These are phyloP conservation scores for Peromyscus leucopus DNA, from an alignment of 2,113 vertebrate species.

Conservation along the genomic window DNA sequence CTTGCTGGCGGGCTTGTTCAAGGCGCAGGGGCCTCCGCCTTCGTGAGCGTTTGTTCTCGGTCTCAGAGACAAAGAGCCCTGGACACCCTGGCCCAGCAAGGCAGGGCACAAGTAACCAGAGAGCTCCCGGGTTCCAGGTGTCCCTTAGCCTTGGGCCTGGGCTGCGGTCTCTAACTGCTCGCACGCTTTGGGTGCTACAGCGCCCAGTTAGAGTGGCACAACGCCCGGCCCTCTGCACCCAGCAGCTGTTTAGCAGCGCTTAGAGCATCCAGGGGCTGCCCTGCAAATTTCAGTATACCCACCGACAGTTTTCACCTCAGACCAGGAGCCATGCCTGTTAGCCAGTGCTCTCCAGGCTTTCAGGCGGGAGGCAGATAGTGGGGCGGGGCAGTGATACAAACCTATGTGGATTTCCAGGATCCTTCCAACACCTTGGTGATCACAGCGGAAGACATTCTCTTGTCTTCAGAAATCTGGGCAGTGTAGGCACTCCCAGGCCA, in stretches of 20 bases:
- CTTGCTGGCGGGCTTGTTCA: conserved; percentile 37
- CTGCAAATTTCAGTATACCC: conserved; percentile 46
- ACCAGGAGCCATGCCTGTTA: not conserved
- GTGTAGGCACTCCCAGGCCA: conserved; percentile 50
- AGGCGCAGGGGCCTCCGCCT: conserved; percentile 53
- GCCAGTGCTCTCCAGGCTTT: conserved; percentile 25
- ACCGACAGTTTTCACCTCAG: conserved; percentile 36
- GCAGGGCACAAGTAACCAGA: not conserved
- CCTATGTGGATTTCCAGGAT: conserved; percentile 58
- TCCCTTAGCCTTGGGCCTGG: not conserved
- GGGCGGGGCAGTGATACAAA: conserved; percentile 4
- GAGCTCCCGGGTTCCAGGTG: not conserved
- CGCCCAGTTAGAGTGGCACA: conserved; percentile 8
- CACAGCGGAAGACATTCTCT: conserved; percentile 35
- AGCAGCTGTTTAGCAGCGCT: conserved; percentile 39
- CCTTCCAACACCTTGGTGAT: conserved; percentile 20
- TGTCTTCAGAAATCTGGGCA: conserved; percentile 53
- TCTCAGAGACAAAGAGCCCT: conserved; percentile 78
- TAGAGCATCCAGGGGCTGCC: not conserved
- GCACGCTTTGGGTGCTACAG: conserved; percentile 41
- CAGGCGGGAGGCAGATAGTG: not conserved
- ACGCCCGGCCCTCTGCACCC: conserved; percentile 6
- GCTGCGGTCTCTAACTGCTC: conserved; percentile 28
- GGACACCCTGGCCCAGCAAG: not conserved
- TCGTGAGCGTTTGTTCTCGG: conserved; percentile 31